Evolutionary conservation across 2,113 vertebrate species (phyloP), one percentile per base, ranked within the genome.

Genomic region (Galeopterus variegatus): DNA sequence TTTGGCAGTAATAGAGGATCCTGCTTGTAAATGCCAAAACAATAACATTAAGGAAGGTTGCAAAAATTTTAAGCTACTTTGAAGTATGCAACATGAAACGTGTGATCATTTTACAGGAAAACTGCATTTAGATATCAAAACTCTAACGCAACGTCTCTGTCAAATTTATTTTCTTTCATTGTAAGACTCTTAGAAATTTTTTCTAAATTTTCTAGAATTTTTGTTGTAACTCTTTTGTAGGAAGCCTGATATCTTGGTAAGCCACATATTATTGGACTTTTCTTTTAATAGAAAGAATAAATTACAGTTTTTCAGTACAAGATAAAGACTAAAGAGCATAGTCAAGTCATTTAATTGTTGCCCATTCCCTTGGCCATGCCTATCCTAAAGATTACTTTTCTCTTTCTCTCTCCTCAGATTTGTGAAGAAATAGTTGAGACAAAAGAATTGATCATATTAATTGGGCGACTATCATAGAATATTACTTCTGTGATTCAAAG

Each of bases 401-500:
- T 64, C 0, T 41, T 79, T 58, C 9, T 11, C 3, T 65, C 50
- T 88, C 9, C 54, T 80, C 45, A 58, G 14, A 2, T 82, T 90
- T 90, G 33, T 75, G 60, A 80, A 86, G 36, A 92, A 80, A 85
- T n/a, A 41, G 73, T 23, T 67, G 33, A 88, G 11, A 5, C 12
- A 76, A 92, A 84, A 52, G 13, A 21, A 7, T 50, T 50, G 41
- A 67, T 54, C 7, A 26, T 36, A 85, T 88, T 90, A 87, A 90
- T 90, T 93, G n/a, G 14, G 6, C 93, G 72, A 76, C 10, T 60
- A 81, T 33, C 21, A 90, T 9, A 67, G 31, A 90, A 75, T 94
- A 92, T 87, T 83, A 69, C 21, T 69, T 89, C 23, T 83, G 19
- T 87, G 28, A 95, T 75, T 92, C n/a, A 96, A 92, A 92, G 45